Evolutionary conservation across 1,140 invertebrate genomes (phyloP).

Genomic region (Sesamia nonagrioides): DNA sequence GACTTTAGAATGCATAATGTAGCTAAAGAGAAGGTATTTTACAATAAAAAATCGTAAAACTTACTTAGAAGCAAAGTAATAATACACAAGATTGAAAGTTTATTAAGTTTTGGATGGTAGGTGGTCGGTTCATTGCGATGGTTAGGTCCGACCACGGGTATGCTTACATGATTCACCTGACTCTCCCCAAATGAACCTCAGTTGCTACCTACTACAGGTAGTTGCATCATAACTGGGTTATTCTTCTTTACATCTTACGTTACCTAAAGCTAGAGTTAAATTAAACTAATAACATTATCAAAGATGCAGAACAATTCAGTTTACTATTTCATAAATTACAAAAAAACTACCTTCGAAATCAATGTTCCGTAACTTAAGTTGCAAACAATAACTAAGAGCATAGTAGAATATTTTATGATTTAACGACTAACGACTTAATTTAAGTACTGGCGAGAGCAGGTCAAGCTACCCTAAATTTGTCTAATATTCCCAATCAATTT

Average conservation of each 20-base stretch:
- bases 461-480: no score
- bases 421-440: slow-evolving; percentile 1
- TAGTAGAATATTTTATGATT: background rate
- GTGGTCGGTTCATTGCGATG: background rate
- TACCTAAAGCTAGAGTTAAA: slow-evolving; percentile 13
- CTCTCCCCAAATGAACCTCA: no score
- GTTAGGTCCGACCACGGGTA: background rate
- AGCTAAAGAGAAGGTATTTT: background rate
- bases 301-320: background rate
- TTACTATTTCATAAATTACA: slow-evolving; percentile 10
- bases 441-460: no score
- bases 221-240: background rate
- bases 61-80: background rate
- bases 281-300: slow-evolving; percentile 26
- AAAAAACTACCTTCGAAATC: slow-evolving; percentile 14
- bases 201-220: no score
- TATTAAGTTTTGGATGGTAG: background rate
- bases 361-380: background rate
- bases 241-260: background rate
- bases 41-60: background rate
- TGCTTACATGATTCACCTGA: background rate
- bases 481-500: no score
- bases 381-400: background rate
- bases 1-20: background rate
- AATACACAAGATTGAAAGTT: slow-evolving; percentile 8